Conservation (phyloP, 2,888 invertebrate genomes). For the Keiferia lycopersicella region DNA sequence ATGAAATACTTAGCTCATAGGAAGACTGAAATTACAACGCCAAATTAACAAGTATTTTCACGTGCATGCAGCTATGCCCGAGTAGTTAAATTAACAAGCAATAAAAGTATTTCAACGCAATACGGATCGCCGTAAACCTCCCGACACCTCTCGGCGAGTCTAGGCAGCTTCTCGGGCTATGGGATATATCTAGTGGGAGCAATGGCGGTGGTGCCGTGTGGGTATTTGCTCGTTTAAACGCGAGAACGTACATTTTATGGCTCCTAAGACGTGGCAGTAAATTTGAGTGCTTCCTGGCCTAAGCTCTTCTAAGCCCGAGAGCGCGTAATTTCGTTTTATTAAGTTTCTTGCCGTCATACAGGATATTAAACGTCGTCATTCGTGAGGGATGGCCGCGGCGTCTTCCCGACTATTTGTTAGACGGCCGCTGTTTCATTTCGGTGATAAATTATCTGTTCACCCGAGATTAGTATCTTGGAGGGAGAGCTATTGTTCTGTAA, state of each 20-base stretch:
- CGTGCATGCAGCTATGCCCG: background rate
- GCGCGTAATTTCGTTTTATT: slow-evolving; percentile 67
- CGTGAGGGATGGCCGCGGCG: slow-evolving; percentile 15
- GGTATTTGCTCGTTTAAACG: slow-evolving; percentile 43
- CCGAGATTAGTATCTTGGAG: slow-evolving; percentile 2
- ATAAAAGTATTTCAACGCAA: background rate
- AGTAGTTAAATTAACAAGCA: background rate
- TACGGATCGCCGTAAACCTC: slow-evolving; percentile 9
- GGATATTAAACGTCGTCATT: slow-evolving; percentile 44
- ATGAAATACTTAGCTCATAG: too few relatives aligned
- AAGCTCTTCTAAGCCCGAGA: slow-evolving; percentile 50
- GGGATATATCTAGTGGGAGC: background rate
- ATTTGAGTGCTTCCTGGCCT: slow-evolving; percentile 59
- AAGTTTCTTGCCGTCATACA: slow-evolving; percentile 51
- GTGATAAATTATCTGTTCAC: slow-evolving; percentile 18
- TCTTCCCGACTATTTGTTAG: slow-evolving; percentile 16
- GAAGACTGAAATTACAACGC: too few relatives aligned
- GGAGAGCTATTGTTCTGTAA: slow-evolving; percentile 14
- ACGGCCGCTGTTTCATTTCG: slow-evolving; percentile 13
- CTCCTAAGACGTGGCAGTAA: slow-evolving; percentile 58
- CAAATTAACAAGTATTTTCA: too few relatives aligned
- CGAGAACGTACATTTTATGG: slow-evolving; percentile 62
- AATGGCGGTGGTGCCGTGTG: background rate
- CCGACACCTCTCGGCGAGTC: slow-evolving; percentile 8
- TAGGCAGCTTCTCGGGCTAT: background rate